A percentile compares a stretch with the other conserved stretches of the same genome.
These are phyloP conservation scores for Brenthis hecate DNA, from an alignment of 2,888 invertebrate species.

Conservation along the genomic window DNA sequence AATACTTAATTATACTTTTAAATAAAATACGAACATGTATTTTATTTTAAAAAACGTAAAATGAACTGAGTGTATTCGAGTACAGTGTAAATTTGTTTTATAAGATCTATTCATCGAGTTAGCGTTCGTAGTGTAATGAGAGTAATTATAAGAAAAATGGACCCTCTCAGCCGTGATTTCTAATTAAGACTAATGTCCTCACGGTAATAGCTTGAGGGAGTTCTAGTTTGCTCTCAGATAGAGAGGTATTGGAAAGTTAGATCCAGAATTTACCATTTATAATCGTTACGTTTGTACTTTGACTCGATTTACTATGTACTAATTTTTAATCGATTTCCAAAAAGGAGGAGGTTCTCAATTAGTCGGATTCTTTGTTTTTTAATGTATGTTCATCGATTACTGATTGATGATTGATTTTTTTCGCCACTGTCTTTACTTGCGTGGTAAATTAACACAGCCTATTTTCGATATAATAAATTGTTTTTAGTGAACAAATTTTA, in stretches of 20 bases:
- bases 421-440: not conserved
- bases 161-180: conserved; percentile 29
- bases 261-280: conserved; percentile 3
- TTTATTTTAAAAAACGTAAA: too few relatives aligned
- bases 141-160: conserved; percentile 22
- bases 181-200: conserved; percentile 65
- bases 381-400: too few relatives aligned
- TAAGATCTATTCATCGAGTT: conserved; percentile 7
- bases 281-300: conserved; percentile 1
- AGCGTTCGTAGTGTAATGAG: conserved; percentile 9
- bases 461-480: too few relatives aligned
- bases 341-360: too few relatives aligned
- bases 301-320: not conserved
- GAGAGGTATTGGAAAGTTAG: conserved; percentile 21
- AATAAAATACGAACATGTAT: too few relatives aligned
- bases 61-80: too few relatives aligned
- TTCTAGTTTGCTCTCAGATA: conserved; percentile 19
- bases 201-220: conserved; percentile 38
- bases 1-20: too few relatives aligned
- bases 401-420: not conserved
- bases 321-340: not conserved
- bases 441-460: too few relatives aligned
- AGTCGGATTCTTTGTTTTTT: too few relatives aligned
- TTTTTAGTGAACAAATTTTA: too few relatives aligned
- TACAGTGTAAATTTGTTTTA: not conserved